phyloP scores from a whole-genome alignment of 2,113 vertebrate species.

The Istiophorus platypterus region DNA sequence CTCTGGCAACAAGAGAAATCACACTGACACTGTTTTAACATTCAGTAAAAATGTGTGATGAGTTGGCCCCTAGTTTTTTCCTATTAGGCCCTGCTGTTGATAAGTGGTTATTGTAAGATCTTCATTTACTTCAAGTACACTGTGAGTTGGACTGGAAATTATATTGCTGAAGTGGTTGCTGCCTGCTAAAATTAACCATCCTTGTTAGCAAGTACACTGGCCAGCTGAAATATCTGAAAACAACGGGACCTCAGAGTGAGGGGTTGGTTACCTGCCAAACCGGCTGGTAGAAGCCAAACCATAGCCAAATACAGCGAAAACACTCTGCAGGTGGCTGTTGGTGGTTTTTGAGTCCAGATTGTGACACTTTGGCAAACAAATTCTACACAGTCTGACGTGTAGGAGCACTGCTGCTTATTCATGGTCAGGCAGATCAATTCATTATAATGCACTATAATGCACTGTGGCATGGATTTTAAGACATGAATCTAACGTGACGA shows the following conservation, averaged over 20 bases:
- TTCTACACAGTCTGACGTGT: slow-evolving; percentile 3
- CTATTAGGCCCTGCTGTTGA: slow-evolving; percentile 22
- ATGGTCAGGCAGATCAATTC: slow-evolving; percentile 18
- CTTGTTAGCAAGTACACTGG: slow-evolving; percentile 21
- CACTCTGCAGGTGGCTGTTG: slow-evolving; percentile 14
- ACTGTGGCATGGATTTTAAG: slow-evolving; percentile 31
- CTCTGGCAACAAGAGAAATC: slow-evolving; percentile 16
- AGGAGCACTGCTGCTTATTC: neutral
- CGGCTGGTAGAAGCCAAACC: slow-evolving; percentile 11
- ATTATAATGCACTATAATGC: slow-evolving; percentile 34
- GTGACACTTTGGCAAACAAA: slow-evolving; percentile 12
- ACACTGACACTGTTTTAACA: slow-evolving; percentile 12
- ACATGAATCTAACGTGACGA: slow-evolving; percentile 45
- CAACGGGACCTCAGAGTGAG: slow-evolving; percentile 32
- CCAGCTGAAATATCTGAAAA: slow-evolving; percentile 46
- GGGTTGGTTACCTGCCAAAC: slow-evolving; percentile 41
- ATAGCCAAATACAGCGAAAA: slow-evolving; percentile 18
- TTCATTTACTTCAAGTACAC: slow-evolving; percentile 29
- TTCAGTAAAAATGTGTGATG: slow-evolving; percentile 11
- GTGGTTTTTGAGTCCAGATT: slow-evolving; percentile 28
- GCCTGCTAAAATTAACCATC: slow-evolving; percentile 38
- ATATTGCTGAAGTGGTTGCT: slow-evolving; percentile 5
- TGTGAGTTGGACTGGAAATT: neutral
- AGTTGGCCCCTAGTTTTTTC: neutral
- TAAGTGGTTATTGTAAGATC: slow-evolving; percentile 25